A percentile compares a stretch with the other conserved stretches of the same genome.
These are phyloP conservation scores for Oscheius sp. DNA, from an alignment of 2,888 invertebrate genomes.

Conservation along the genomic window DNA sequence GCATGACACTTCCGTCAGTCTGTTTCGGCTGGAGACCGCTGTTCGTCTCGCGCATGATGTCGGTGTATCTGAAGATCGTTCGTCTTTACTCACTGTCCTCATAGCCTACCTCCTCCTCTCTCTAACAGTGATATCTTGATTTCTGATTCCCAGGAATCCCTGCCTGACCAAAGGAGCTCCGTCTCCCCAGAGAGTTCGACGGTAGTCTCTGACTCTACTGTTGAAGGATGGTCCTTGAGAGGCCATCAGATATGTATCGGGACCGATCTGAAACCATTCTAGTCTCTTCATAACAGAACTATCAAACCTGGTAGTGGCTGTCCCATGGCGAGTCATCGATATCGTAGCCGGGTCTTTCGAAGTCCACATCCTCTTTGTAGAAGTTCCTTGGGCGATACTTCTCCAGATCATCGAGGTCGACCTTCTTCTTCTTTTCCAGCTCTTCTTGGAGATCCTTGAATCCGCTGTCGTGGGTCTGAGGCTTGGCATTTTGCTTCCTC, in stretches of 20 bases:
- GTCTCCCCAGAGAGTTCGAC: constrained; percentile 68
- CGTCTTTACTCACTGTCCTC: background rate
- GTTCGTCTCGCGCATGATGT: constrained; percentile 58
- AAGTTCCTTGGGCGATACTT: constrained; percentile 63
- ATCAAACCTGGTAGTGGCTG: constrained; percentile 76
- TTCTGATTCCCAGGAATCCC: constrained; percentile 69
- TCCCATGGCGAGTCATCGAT: constrained; percentile 74
- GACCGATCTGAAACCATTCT: constrained; percentile 83
- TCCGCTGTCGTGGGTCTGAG: constrained; percentile 45
- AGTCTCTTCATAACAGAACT: background rate
- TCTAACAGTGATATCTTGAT: constrained; percentile 71
- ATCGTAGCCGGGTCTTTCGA: constrained; percentile 57
- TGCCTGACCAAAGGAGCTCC: constrained; percentile 65
- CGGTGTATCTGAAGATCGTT: constrained; percentile 50
- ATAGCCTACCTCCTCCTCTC: constrained; percentile 64
- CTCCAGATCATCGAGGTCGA: constrained; percentile 55
- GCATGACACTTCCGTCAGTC: constrained; percentile 29
- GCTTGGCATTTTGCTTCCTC: constrained; percentile 51
- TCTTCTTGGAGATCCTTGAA: constrained; percentile 62
- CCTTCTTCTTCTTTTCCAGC: constrained; percentile 61
- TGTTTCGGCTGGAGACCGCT: constrained; percentile 51
- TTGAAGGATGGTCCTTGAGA: constrained; percentile 93
- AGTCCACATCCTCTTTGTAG: constrained; percentile 63
- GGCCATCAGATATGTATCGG: constrained; percentile 93
- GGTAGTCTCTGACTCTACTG: constrained; percentile 75